Conservation (phyloP, 2,888 invertebrate genomes). For the Scaptomyza reducta region DNA sequence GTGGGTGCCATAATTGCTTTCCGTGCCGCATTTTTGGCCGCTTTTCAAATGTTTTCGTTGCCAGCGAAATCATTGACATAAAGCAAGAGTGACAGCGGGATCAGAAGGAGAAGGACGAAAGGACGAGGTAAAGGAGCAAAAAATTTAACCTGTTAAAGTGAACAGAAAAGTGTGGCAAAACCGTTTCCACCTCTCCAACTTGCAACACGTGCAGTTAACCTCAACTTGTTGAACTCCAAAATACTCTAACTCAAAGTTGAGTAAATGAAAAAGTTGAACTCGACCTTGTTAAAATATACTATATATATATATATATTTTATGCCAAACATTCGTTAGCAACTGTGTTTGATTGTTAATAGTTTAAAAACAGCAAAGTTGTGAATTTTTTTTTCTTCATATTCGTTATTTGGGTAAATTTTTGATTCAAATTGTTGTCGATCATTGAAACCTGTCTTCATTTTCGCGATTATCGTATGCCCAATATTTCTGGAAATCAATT, state of each 20-base stretch:
- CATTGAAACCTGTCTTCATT: too few relatives aligned
- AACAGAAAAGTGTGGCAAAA: too few relatives aligned
- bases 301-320: too few relatives aligned
- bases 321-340: too few relatives aligned
- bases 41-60: slow-evolving; percentile 40
- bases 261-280: neutral
- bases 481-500: neutral
- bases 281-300: neutral
- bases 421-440: too few relatives aligned
- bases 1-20: slow-evolving; percentile 64
- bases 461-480: neutral
- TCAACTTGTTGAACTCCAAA: neutral
- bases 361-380: too few relatives aligned
- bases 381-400: too few relatives aligned
- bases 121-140: too few relatives aligned
- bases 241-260: neutral
- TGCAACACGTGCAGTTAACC: neutral
- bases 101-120: neutral
- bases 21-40: slow-evolving; percentile 43
- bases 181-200: too few relatives aligned
- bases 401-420: too few relatives aligned
- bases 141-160: too few relatives aligned
- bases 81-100: neutral
- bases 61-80: slow-evolving; percentile 68
- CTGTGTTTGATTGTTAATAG: too few relatives aligned